A percentile compares a stretch with the other conserved stretches of the same genome.
phyloP scores from a whole-genome alignment of 2,113 vertebrate species.

The Cheirogaleus medius region DNA sequence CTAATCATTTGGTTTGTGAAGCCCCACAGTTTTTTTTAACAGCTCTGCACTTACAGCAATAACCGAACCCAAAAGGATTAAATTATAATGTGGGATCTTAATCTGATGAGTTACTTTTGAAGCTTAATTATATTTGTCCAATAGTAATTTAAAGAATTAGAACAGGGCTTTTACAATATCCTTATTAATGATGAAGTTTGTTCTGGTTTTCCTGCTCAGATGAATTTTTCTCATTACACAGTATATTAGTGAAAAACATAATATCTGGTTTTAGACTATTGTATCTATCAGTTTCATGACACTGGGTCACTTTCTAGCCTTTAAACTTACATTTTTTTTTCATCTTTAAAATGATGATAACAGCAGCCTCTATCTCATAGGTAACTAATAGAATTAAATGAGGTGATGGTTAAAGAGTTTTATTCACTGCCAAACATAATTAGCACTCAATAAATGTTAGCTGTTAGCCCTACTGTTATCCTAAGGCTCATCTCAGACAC shows the following conservation, averaged over 20 bases:
- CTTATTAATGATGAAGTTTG: neutral
- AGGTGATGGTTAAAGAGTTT: neutral
- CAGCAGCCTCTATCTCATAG: neutral
- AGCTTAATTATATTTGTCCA: slow-evolving; percentile 66
- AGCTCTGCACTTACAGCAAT: slow-evolving; percentile 18
- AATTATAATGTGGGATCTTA: slow-evolving; percentile 49
- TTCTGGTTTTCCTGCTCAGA: neutral
- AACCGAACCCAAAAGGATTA: slow-evolving; percentile 48
- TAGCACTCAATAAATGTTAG: neutral
- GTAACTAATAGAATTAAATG: neutral
- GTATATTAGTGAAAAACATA: neutral
- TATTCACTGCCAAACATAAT: neutral
- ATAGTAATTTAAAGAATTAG: slow-evolving; percentile 59
- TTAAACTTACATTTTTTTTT: neutral
- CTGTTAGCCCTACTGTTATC: neutral
- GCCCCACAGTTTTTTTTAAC: neutral
- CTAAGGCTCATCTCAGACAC: neutral
- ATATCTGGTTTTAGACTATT: neutral
- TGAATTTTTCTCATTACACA: neutral
- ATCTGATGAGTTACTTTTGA: slow-evolving; percentile 50
- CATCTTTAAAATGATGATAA: neutral
- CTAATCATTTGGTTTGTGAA: slow-evolving; percentile 33
- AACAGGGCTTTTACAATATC: slow-evolving; percentile 11
- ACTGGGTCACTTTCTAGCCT: neutral
- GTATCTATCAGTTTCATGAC: neutral